phyloP scores from a whole-genome alignment of 2,888 invertebrate species.

The Opisthograptis luteolata region DNA sequence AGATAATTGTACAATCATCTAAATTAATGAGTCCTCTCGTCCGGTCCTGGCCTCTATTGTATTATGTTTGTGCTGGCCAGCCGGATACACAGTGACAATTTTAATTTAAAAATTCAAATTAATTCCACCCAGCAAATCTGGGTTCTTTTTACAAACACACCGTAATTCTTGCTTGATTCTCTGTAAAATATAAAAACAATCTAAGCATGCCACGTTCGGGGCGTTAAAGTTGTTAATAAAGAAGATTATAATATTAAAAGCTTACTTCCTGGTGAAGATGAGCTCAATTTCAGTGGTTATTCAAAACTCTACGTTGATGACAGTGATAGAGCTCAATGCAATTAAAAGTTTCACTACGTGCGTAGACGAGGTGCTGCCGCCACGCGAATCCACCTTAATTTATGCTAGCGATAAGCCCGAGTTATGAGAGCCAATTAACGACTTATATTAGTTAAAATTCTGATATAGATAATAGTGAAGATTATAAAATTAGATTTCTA shows the following conservation, averaged over 20 bases:
- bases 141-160: slow-evolving; percentile 26
- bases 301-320: slow-evolving; percentile 75
- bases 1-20: slow-evolving; percentile 85
- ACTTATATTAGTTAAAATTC: slow-evolving; percentile 74
- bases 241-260: slow-evolving; percentile 39
- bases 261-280: slow-evolving; percentile 44
- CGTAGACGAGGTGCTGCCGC: slow-evolving; percentile 76
- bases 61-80: slow-evolving; percentile 70
- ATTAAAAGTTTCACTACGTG: slow-evolving; percentile 84
- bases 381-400: slow-evolving; percentile 76
- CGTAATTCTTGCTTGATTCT: slow-evolving; percentile 16
- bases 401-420: slow-evolving; percentile 77
- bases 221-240: slow-evolving; percentile 33
- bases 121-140: slow-evolving; percentile 37
- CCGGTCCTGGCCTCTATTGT: slow-evolving; percentile 80
- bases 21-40: slow-evolving; percentile 84
- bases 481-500: too few species aligned
- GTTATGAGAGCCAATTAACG: slow-evolving; percentile 81
- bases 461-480: slow-evolving; percentile 48
- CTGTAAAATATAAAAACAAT: slow-evolving; percentile 9
- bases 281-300: slow-evolving; percentile 62
- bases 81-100: slow-evolving; percentile 72
- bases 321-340: slow-evolving; percentile 81
- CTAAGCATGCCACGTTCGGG: background rate
- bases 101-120: slow-evolving; percentile 65